phyloP scores from a whole-genome alignment of 2,888 invertebrate genomes.

The Hydriomena furcata region DNA sequence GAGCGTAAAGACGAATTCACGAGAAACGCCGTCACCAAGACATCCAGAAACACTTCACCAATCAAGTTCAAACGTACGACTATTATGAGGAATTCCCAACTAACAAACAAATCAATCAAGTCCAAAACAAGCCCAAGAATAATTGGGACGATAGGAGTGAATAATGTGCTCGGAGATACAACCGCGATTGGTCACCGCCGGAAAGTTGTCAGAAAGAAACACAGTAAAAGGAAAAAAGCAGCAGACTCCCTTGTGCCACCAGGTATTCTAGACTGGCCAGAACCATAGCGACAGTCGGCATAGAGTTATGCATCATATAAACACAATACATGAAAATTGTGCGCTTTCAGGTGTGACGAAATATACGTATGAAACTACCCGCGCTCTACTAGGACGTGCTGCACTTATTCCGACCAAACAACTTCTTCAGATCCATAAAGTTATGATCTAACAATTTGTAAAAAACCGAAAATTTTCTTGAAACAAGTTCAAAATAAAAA shows the following conservation, averaged over 20 bases:
- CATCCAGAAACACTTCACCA: slow-evolving; percentile 39
- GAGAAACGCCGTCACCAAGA: slow-evolving; percentile 22
- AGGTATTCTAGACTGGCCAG: slow-evolving; percentile 35
- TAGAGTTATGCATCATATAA: background rate
- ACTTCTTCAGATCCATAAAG: slow-evolving; percentile 11
- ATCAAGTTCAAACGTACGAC: slow-evolving; percentile 32
- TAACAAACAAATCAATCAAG: slow-evolving; percentile 16
- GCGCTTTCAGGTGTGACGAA: slow-evolving; percentile 18
- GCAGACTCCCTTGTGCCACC: slow-evolving; percentile 21
- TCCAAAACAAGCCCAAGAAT: slow-evolving; percentile 20
- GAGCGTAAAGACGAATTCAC: slow-evolving; percentile 34
- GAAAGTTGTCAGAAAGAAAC: slow-evolving; percentile 43
- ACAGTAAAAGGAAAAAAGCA: slow-evolving; percentile 39
- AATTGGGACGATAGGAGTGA: background rate
- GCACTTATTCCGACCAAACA: slow-evolving; percentile 11
- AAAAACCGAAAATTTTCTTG: background rate
- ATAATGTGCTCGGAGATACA: slow-evolving; percentile 9
- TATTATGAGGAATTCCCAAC: slow-evolving; percentile 17
- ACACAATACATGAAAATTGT: slow-evolving; percentile 10
- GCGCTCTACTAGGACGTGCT: slow-evolving; percentile 10
- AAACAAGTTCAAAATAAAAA: background rate
- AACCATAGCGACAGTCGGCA: slow-evolving; percentile 5
- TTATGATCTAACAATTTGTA: slow-evolving; percentile 10
- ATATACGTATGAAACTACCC: slow-evolving; percentile 7
- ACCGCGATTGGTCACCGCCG: slow-evolving; percentile 17